These are phyloP conservation scores for Lipotes vexillifer DNA, from an alignment of 2,113 vertebrate genomes.

Conservation along the genomic window DNA sequence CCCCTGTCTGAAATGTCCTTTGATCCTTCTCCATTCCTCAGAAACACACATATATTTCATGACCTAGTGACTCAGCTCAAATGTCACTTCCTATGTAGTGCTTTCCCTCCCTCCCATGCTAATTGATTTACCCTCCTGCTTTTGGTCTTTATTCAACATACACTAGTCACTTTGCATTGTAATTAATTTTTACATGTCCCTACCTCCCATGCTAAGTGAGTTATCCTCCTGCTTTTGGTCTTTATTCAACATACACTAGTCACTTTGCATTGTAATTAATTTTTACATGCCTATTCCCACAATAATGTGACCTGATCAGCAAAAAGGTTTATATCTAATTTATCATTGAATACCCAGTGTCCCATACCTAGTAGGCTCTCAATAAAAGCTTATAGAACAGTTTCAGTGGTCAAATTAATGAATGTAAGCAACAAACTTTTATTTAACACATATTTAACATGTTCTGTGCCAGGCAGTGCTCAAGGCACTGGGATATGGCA, in stretches of 20 bases:
- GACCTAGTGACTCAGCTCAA: slow-evolving; percentile 54
- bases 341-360: not conserved
- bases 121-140: not conserved
- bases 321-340: not conserved
- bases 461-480: not conserved
- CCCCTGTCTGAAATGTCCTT: not conserved
- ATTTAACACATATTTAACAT: not conserved
- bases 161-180: slow-evolving; percentile 13
- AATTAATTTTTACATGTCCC: slow-evolving; percentile 32
- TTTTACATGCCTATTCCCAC: not conserved
- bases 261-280: slow-evolving; percentile 26
- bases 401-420: not conserved
- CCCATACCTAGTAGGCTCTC: not conserved
- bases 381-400: not conserved
- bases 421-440: not conserved
- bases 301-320: slow-evolving; percentile 20
- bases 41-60: slow-evolving; percentile 22
- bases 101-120: not conserved
- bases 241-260: slow-evolving; percentile 23
- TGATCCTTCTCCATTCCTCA: not conserved
- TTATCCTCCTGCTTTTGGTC: not conserved
- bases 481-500: not conserved
- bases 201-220: slow-evolving; percentile 1
- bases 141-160: slow-evolving; percentile 9
- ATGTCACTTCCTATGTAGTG: slow-evolving; percentile 37